Evolutionary conservation across 2,888 invertebrate species (phyloP).

Genomic region (Xestia ashworthii): DNA sequence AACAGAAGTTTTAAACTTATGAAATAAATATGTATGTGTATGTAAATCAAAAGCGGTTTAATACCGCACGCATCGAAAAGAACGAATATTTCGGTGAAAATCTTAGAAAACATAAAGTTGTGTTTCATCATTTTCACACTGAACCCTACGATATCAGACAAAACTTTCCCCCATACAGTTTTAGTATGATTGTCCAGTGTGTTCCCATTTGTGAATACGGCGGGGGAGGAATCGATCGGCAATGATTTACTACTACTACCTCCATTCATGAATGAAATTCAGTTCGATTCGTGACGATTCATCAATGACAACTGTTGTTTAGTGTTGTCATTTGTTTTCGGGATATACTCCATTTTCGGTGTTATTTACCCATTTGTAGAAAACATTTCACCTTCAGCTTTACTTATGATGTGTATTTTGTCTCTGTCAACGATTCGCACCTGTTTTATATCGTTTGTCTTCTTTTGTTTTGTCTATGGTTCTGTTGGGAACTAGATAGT

Average conservation of each 20-base stretch:
- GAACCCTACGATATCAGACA: not conserved
- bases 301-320: conserved; percentile 78
- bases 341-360: conserved; percentile 47
- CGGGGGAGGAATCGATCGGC: conserved; percentile 65
- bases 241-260: conserved; percentile 78
- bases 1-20: not conserved
- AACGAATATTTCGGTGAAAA: not conserved
- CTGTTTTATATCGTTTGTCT: conserved; percentile 38
- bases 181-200: conserved; percentile 43
- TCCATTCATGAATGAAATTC: conserved; percentile 77
- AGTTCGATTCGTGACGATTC: conserved; percentile 71
- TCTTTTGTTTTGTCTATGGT: conserved; percentile 20
- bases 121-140: conserved; percentile 8
- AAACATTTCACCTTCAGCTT: conserved; percentile 47
- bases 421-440: conserved; percentile 48
- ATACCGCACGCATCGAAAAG: not conserved
- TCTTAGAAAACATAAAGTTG: not conserved
- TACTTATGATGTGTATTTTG: conserved; percentile 54
- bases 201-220: conserved; percentile 44
- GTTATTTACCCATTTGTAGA: conserved; percentile 49
- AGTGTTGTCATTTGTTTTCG: conserved; percentile 71
- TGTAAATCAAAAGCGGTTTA: not conserved
- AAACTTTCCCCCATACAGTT: conserved; percentile 42
- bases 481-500: not conserved
- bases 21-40: not conserved